Evolutionary conservation across 2,888 invertebrate genomes (phyloP).

Genomic region (Drosophila mercatorum): DNA sequence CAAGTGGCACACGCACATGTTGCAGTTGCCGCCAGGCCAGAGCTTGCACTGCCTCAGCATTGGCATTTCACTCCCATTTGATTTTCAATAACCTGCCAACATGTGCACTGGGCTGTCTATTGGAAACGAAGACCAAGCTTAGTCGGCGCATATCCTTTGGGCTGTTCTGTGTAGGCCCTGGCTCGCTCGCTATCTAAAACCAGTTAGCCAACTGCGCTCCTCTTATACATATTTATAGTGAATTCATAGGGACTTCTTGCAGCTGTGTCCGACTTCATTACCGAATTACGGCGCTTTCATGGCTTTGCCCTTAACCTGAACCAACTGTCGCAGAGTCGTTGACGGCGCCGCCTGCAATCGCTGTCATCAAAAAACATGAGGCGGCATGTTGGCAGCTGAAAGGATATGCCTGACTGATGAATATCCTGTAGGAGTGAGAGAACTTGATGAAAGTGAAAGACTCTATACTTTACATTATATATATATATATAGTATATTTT

Average conservation of each 20-base stretch:
- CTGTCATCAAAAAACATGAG: constrained; percentile 37
- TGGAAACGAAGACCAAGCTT: background rate
- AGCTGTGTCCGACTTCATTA: constrained; percentile 45
- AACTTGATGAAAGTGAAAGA: background rate
- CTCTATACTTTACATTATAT: too few species aligned
- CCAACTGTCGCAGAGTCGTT: constrained; percentile 38
- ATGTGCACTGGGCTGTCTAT: constrained; percentile 22
- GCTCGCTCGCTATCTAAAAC: constrained; percentile 46
- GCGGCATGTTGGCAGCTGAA: background rate
- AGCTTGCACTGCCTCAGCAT: background rate
- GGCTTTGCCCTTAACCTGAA: constrained; percentile 7
- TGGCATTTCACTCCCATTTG: constrained; percentile 11
- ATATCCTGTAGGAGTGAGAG: background rate
- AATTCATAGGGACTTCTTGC: background rate
- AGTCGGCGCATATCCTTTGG: background rate
- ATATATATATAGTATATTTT: too few species aligned
- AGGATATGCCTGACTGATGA: background rate
- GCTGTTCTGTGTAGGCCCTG: constrained; percentile 1
- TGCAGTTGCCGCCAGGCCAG: constrained; percentile 28
- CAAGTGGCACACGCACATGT: constrained; percentile 51
- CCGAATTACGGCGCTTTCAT: constrained; percentile 19
- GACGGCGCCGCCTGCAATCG: constrained; percentile 18
- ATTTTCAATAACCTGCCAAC: constrained; percentile 24
- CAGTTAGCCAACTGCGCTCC: constrained; percentile 44
- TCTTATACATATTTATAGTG: constrained; percentile 2